phyloP scores from a whole-genome alignment of 2,888 invertebrate species.

The Euzetes globulus region DNA sequence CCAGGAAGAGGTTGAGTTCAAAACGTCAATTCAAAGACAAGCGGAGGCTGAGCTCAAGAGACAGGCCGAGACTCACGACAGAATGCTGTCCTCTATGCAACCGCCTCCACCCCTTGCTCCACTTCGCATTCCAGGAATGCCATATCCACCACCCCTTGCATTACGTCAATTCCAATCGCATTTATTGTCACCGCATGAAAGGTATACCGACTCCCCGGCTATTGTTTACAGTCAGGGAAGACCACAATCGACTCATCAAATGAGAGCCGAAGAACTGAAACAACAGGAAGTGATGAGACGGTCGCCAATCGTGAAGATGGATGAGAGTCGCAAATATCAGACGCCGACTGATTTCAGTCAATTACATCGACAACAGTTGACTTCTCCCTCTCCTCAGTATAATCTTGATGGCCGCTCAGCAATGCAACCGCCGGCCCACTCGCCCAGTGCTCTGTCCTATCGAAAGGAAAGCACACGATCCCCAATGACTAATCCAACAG shows the following conservation, averaged over 20 bases:
- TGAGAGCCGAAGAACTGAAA: conserved; percentile 21
- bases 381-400: conserved; percentile 38
- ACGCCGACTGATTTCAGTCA: not conserved
- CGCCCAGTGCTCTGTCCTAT: conserved; percentile 36
- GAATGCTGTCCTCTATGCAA: not conserved
- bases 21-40: conserved; percentile 25
- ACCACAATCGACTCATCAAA: conserved; percentile 29
- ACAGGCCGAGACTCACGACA: conserved; percentile 13
- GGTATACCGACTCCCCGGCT: conserved; percentile 40
- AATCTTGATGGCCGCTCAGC: conserved; percentile 31
- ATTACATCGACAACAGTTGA: conserved; percentile 22
- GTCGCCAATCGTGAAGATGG: conserved; percentile 2
- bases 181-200: conserved; percentile 40
- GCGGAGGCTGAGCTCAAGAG: conserved; percentile 27
- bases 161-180: conserved; percentile 41
- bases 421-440: conserved; percentile 37
- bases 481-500: conserved; percentile 32
- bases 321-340: conserved; percentile 9
- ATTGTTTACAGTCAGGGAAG: conserved; percentile 48
- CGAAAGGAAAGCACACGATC: conserved; percentile 36
- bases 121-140: conserved; percentile 36
- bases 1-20: conserved; percentile 34
- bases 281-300: conserved; percentile 19
- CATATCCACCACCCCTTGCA: conserved; percentile 35
- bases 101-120: conserved; percentile 37